Conservation (phyloP, 2,797 vertebrate species). For the Ictinia mississippiensis region DNA sequence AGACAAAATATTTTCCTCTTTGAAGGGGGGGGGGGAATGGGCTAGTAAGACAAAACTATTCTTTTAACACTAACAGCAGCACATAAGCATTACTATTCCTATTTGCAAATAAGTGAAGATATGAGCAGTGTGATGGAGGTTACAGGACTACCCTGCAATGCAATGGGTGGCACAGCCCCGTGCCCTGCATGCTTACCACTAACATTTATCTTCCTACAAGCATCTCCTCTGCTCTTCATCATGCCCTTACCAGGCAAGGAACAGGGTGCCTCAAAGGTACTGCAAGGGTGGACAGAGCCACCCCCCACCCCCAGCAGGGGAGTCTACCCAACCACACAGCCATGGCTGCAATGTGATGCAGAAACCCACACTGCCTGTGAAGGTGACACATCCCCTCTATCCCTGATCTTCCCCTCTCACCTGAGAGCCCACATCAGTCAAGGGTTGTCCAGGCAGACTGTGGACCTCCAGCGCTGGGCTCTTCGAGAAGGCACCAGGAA, state of each 20-base stretch:
- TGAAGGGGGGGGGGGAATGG: not conserved
- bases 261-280: not conserved
- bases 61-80: not conserved
- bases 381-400: not conserved
- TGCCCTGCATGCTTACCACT: not conserved
- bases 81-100: not conserved
- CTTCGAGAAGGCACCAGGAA: not conserved
- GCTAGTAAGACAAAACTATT: not conserved
- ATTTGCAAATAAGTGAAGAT: not conserved
- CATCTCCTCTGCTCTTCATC: not conserved
- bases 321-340: not conserved
- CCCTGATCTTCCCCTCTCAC: not conserved
- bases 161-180: not conserved
- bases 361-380: accelerated
- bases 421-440: not conserved
- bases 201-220: not conserved
- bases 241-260: not conserved
- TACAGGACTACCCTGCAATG: not conserved
- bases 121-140: accelerated
- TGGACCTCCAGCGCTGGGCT: not conserved
- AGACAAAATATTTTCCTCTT: not conserved
- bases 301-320: not conserved
- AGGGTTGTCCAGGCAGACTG: not conserved
- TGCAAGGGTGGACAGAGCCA: not conserved
- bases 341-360: accelerated